A percentile compares a stretch with the other conserved stretches of the same genome.
Evolutionary conservation across 2,797 vertebrate genomes (phyloP).

Genomic region (Cynodonichthys magdalenae): DNA sequence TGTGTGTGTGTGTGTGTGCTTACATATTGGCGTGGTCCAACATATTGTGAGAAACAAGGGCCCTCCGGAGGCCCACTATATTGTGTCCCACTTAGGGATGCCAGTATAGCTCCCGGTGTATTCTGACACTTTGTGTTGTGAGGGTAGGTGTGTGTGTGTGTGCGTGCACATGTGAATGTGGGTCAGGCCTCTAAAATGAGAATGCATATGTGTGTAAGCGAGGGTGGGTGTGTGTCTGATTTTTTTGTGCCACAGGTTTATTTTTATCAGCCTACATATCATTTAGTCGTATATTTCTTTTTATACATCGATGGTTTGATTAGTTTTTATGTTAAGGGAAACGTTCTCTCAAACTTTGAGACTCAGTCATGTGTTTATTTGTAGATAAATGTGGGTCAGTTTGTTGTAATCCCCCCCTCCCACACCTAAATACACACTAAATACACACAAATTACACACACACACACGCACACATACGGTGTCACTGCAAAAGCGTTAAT

Average conservation of each 20-base stretch:
- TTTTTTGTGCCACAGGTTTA: slow-evolving; percentile 49
- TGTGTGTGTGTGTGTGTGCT: slow-evolving; percentile 31
- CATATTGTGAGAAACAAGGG: slow-evolving; percentile 64
- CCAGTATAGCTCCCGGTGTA: slow-evolving; percentile 72
- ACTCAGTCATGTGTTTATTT: slow-evolving; percentile 7
- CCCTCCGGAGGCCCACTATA: slow-evolving; percentile 65
- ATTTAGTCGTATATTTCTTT: slow-evolving; percentile 3
- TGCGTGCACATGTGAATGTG: slow-evolving; percentile 51
- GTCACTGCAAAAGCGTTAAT: slow-evolving; percentile 26
- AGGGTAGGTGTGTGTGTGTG: slow-evolving; percentile 1
- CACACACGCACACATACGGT: background rate
- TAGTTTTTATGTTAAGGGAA: slow-evolving; percentile 1
- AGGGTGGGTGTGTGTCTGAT: slow-evolving; percentile 4
- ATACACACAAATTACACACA: no score
- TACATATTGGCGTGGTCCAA: slow-evolving; percentile 55
- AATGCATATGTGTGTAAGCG: slow-evolving; percentile 9
- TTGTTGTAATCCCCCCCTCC: slow-evolving; percentile 2
- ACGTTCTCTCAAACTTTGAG: background rate
- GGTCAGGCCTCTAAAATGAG: slow-evolving; percentile 63
- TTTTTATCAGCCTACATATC: slow-evolving; percentile 55
- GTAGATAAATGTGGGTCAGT: slow-evolving; percentile 47
- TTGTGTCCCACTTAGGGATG: slow-evolving; percentile 78
- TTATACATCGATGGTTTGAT: slow-evolving; percentile 18
- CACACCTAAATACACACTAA: no score
- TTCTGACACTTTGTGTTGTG: slow-evolving; percentile 48